phyloP scores from a whole-genome alignment of 2,888 invertebrate species.

The Diarsia brunnea region DNA sequence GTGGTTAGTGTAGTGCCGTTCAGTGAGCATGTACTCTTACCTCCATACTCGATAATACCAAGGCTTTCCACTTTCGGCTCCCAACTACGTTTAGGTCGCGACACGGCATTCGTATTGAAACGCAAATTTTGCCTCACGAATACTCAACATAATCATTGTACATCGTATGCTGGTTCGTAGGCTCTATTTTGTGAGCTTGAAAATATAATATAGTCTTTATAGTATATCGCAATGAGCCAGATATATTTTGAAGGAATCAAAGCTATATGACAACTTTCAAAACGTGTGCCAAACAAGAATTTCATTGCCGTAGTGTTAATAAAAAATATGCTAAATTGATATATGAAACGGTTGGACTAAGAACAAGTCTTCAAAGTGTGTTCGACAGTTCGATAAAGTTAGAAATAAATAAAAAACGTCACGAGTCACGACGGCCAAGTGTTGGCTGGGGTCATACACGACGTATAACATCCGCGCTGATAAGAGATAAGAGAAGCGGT shows the following conservation, averaged over 20 bases:
- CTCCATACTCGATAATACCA: conserved; percentile 85
- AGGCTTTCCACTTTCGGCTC: conserved; percentile 88
- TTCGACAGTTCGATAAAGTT: conserved; percentile 46
- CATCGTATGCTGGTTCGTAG: conserved; percentile 49
- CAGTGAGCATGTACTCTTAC: conserved; percentile 79
- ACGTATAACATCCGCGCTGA: conserved; percentile 77
- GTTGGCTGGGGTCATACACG: conserved; percentile 74
- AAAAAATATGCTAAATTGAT: conserved; percentile 47
- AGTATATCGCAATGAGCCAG: conserved; percentile 32
- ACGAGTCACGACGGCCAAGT: conserved; percentile 70
- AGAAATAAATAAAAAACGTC: conserved; percentile 58
- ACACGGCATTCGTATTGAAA: conserved; percentile 73
- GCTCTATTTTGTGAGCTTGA: conserved; percentile 33
- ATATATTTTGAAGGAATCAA: conserved; percentile 39
- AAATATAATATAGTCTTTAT: conserved; percentile 15
- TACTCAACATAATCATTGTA: conserved; percentile 50
- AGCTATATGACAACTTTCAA: conserved; percentile 59
- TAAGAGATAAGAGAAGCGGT: conserved; percentile 75
- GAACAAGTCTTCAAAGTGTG: conserved; percentile 34
- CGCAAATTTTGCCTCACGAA: conserved; percentile 71
- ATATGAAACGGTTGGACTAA: conserved; percentile 21
- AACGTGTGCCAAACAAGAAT: conserved; percentile 53
- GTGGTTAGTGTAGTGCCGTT: conserved; percentile 72
- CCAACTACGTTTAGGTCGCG: conserved; percentile 75
- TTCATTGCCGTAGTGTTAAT: conserved; percentile 53